Percentiles rank a stretch among this genome's conserved stretches.
Evolutionary conservation across 2,888 invertebrate genomes (phyloP).

Genomic region (Rutpela maculata): DNA sequence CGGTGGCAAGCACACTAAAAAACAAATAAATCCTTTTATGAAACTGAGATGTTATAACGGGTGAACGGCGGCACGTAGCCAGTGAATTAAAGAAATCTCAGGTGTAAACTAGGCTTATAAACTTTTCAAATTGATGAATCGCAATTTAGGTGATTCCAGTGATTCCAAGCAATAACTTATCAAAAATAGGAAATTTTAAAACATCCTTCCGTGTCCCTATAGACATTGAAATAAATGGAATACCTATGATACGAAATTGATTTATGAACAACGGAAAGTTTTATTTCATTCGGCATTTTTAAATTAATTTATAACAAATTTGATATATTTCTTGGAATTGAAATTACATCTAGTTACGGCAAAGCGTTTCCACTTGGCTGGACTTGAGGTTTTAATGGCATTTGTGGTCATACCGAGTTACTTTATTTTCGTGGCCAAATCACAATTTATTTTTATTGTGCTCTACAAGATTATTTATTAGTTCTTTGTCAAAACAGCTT

Average conservation of each 20-base stretch:
- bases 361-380: not conserved
- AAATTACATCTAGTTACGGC: not conserved
- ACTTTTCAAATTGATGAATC: conserved; percentile 13
- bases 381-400: conserved; percentile 7
- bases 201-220: not conserved
- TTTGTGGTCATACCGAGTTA: not conserved
- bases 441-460: not conserved
- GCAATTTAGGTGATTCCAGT: conserved; percentile 1
- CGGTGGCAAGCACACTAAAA: conserved; percentile 48
- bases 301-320: not conserved
- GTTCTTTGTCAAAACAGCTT: not conserved
- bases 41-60: conserved; percentile 33
- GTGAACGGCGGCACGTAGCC: conserved; percentile 41
- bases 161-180: too few species aligned
- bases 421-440: conserved; percentile 4
- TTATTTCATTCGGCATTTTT: too few species aligned
- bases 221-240: not conserved
- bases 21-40: conserved; percentile 42
- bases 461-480: not conserved
- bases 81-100: conserved; percentile 44
- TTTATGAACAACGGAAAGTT: too few species aligned
- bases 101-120: conserved; percentile 11
- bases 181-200: not conserved
- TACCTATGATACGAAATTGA: not conserved
- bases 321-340: conserved; percentile 10